Evolutionary conservation across 2,797 vertebrate genomes (phyloP).

Genomic region (Hemibagrus guttatus): DNA sequence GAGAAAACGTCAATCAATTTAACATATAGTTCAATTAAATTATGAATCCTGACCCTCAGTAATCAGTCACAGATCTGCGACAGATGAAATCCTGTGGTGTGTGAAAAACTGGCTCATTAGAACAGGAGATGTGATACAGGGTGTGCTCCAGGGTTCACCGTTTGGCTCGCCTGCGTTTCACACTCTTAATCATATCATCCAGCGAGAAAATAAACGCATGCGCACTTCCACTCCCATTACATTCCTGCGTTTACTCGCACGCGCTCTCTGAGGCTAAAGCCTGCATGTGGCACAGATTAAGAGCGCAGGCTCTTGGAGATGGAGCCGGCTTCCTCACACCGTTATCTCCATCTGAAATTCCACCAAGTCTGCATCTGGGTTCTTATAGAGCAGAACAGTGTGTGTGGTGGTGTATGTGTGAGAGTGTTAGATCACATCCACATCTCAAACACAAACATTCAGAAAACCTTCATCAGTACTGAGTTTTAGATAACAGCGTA

Average conservation of each 20-base stretch:
- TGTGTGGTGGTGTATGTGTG: conserved; percentile 10
- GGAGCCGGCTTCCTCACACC: background rate
- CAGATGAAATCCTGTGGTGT: conserved; percentile 26
- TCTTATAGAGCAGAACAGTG: conserved; percentile 11
- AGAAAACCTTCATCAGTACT: conserved; percentile 12
- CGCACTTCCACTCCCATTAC: background rate
- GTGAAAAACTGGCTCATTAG: conserved; percentile 15
- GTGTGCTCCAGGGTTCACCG: conserved; percentile 31
- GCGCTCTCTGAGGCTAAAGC: conserved; percentile 16
- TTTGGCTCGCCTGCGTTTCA: conserved; percentile 22
- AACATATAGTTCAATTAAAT: conserved; percentile 27
- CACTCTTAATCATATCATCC: conserved; percentile 31
- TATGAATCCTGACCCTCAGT: conserved; percentile 30
- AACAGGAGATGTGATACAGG: conserved; percentile 32
- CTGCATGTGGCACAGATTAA: conserved; percentile 38
- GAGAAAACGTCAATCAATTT: conserved; percentile 20
- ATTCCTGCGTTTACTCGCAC: conserved; percentile 15
- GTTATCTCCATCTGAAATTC: conserved; percentile 35
- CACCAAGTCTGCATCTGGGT: background rate
- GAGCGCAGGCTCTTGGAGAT: conserved; percentile 6
- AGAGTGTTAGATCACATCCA: conserved; percentile 8
- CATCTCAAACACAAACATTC: conserved; percentile 5
- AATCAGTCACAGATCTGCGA: conserved; percentile 32
- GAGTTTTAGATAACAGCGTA: background rate
- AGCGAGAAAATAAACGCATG: conserved; percentile 33